Conservation (phyloP, 1,140 invertebrate species). For the Sycophaga agraensis region DNA sequence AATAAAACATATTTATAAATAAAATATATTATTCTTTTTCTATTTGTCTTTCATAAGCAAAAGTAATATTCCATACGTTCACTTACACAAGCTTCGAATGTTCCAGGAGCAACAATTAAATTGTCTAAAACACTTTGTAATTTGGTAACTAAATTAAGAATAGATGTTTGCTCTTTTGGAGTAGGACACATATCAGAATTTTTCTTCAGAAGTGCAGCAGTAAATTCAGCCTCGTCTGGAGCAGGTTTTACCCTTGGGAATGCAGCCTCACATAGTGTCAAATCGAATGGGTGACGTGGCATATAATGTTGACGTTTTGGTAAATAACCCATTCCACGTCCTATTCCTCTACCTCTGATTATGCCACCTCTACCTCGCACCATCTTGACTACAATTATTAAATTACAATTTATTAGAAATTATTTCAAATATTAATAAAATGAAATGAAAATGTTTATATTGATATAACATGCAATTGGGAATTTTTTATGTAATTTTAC, state of each 20-base stretch:
- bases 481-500: neutral
- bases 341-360: slow-evolving; percentile 66
- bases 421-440: neutral
- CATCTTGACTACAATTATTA: slow-evolving; percentile 45
- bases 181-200: slow-evolving; percentile 89
- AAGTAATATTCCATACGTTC: no score
- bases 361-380: slow-evolving; percentile 62
- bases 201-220: slow-evolving; percentile 85
- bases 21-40: no score
- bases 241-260: slow-evolving; percentile 84
- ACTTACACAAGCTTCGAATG: slow-evolving; percentile 95
- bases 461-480: neutral
- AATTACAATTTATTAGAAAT: neutral
- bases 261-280: slow-evolving; percentile 81
- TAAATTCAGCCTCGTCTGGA: slow-evolving; percentile 81
- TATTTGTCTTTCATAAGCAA: no score
- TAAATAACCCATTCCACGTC: slow-evolving; percentile 68
- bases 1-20: slow-evolving; percentile 26
- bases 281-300: slow-evolving; percentile 87
- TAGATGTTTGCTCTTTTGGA: slow-evolving; percentile 83
- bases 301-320: slow-evolving; percentile 74
- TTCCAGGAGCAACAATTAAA: slow-evolving; percentile 87
- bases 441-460: neutral
- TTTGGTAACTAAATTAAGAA: slow-evolving; percentile 91
- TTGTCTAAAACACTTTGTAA: slow-evolving; percentile 91